These are phyloP conservation scores for Lasioglossum pauxillum DNA, from an alignment of 2,888 invertebrate genomes.

Conservation along the genomic window DNA sequence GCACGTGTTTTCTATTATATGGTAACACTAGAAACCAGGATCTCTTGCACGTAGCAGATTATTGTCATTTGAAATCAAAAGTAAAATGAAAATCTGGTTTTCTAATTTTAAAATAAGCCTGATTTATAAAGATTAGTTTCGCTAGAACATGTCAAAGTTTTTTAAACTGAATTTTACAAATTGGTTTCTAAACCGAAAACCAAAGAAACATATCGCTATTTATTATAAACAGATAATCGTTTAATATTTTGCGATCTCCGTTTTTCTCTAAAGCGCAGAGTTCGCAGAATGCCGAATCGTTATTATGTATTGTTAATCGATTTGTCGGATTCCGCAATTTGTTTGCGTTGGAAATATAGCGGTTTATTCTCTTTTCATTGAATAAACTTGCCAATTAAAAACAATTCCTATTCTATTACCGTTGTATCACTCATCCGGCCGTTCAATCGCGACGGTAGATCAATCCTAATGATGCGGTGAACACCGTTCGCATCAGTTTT, in stretches of 20 bases:
- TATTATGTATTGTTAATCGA: background rate
- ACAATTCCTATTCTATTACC: background rate
- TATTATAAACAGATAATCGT: background rate
- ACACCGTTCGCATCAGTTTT: background rate
- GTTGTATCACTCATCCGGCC: background rate
- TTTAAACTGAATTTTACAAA: background rate
- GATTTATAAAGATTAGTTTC: background rate
- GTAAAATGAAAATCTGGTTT: background rate
- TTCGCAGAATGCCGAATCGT: background rate
- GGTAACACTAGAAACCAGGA: background rate
- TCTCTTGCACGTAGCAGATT: background rate
- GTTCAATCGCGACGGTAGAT: background rate
- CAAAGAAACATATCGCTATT: background rate
- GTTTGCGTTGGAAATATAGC: background rate
- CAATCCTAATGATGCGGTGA: background rate
- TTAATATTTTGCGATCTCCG: background rate
- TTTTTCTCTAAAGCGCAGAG: background rate
- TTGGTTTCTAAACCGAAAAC: background rate
- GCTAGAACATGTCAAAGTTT: background rate
- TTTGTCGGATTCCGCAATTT: background rate
- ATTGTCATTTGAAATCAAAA: background rate
- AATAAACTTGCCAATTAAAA: conserved; percentile 36
- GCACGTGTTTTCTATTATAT: background rate
- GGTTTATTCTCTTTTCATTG: background rate
- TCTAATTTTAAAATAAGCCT: too few relatives aligned